Evolutionary conservation across 2,888 invertebrate species (phyloP), one percentile per base, ranked within the genome.

Genomic region (Coremacera marginata): DNA sequence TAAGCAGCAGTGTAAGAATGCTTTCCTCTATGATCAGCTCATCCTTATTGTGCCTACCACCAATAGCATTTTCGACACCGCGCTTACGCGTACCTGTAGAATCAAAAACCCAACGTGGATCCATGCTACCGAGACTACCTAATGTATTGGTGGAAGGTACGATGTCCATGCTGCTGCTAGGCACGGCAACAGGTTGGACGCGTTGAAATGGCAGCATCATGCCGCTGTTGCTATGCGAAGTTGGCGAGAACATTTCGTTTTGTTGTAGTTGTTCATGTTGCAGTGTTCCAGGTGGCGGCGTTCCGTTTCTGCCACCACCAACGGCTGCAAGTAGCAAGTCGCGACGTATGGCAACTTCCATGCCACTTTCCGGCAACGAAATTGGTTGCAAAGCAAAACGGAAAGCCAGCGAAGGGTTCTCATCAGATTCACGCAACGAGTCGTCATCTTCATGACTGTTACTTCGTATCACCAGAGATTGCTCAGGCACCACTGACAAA

Each of bases 1-100:
- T 97, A 73, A 98, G 90, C 62, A 98, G 90, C 71, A 98, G 90
- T 0, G 97, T 96, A 82, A 98, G 93, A 80, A 98, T 95, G 79
- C 96, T 98, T 88, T 97, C 96, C 84, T 95, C 95, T 75, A 96
- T 92, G 34, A 92, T 91, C 16, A 94, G 91, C 52, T 92, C 90
- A 73, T 89, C 88, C 55, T 92, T 91, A 75, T 90, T 91, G 67
- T 82, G 81, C 81, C 87, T 85, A 81, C 87, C 86, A 82, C 87
- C 86, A 60, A 88, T 84, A 84, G 90, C 81, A 83, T 89, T 86
- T 88, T 89, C 89, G 3, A 89, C 88, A 7, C 87, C 84, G 2
- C 89, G 86, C 74, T 89, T 88, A 0, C 89, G 85, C 9, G 84
- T 86, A 19, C 84, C 82, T 1, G 85, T 80, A n/a, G n/a, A n/a